Base-by-base conservation (phyloP, 1,140 invertebrate genomes). In the Euglossa dilemma region DNA sequence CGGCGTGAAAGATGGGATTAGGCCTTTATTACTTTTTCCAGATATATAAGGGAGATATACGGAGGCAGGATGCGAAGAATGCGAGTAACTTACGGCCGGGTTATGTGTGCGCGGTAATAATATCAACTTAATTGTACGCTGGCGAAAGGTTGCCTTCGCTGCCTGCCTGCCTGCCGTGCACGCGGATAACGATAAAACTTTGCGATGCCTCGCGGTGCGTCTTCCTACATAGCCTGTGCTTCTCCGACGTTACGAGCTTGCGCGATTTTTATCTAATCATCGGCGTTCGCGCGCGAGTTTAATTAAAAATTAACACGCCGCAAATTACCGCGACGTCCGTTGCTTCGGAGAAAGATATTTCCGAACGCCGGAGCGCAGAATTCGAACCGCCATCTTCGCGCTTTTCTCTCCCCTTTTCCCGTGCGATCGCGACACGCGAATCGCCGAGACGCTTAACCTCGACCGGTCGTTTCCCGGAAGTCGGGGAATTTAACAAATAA, bases 121-220 rank as follows among this genome's bases (percentile, higher is more conserved):
- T 90, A 90, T 88, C 87, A 80, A 87, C 75, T 89, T 92, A 92
- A 92, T 92, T 92, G 91, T 84, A 87, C 70, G 79, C 73, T 87
- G 76, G 80, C 84, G 78, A 85, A 83, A 79, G 64, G 66, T 45
- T 59, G 54, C 47, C 47, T 45, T 52, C 45, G 25, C 50, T 54
- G 16, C 73, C 56, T n/a, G 59, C 50, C 50, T 54, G 16, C 73
- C 56, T n/a, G 59, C 50, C 50, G 14, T 52, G 59, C 36, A 66
- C 63, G 25, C 14, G 57, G 67, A 43, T 63, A 67, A 80, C 86
- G 86, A 72, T 84, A 67, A 87, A 84, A 82, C 54, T 61, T 78
- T 18, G 75, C 57, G 61, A 74, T 73, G 36, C 71, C 73, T 61
- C 18, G n/a, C 11, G 8, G 20, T 8, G 4, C 20, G 74, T 43